A percentile compares a stretch with the other conserved stretches of the same genome.
These are phyloP conservation scores for Gadus chalcogrammus DNA, from an alignment of 2,113 vertebrate genomes.

Conservation along the genomic window DNA sequence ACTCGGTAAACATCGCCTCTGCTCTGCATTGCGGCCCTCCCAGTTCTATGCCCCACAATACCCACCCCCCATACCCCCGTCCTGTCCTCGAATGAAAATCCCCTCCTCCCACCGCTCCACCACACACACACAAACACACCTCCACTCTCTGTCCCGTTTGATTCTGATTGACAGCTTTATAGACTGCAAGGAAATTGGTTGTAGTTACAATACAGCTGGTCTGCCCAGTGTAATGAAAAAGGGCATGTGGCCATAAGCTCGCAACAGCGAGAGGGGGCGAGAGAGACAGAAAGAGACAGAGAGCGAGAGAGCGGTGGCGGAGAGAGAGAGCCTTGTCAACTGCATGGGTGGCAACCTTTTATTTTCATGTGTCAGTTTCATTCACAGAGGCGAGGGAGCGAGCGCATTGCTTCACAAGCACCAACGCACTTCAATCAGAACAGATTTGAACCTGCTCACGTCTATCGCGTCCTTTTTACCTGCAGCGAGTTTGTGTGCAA, in stretches of 20 bases:
- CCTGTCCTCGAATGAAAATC: not conserved
- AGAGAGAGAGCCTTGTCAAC: slow-evolving; percentile 50
- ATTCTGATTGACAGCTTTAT: slow-evolving; percentile 82
- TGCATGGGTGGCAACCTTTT: slow-evolving; percentile 69
- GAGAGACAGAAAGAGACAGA: slow-evolving; percentile 30
- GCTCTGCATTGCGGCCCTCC: not conserved
- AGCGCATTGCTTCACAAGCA: not conserved
- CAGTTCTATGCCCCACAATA: not conserved
- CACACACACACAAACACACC: slow-evolving; percentile 24
- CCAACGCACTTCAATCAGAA: slow-evolving; percentile 5
- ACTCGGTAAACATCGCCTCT: slow-evolving; percentile 31
- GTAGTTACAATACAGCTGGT: slow-evolving; percentile 79
- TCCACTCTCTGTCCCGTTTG: slow-evolving; percentile 55
- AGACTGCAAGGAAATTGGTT: slow-evolving; percentile 82
- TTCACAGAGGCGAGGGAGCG: not conserved
- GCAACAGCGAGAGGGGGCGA: slow-evolving; percentile 24
- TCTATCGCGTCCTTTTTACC: not conserved
- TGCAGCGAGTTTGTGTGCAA: not conserved
- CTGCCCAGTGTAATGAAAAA: slow-evolving; percentile 74
- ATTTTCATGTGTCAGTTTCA: slow-evolving; percentile 37
- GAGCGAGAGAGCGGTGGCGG: slow-evolving; percentile 25
- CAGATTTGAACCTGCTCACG: slow-evolving; percentile 1
- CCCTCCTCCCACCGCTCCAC: slow-evolving; percentile 16
- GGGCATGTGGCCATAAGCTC: slow-evolving; percentile 71
- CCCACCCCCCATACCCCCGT: not conserved